Evolutionary conservation across 2,113 vertebrate species (phyloP).

Genomic region (Anser brachyrhynchus): DNA sequence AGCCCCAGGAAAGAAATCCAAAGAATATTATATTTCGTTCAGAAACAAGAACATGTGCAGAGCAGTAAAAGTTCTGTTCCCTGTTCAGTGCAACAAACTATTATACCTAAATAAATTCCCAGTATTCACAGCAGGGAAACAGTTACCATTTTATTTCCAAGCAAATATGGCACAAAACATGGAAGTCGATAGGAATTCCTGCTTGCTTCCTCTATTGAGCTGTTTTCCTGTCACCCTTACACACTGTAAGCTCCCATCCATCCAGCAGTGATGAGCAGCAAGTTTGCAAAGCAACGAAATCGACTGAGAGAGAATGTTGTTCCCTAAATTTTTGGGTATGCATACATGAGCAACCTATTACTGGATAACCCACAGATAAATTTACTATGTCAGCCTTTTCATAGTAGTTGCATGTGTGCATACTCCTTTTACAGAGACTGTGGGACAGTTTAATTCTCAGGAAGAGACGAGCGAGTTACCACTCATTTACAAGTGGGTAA

Average conservation of each 20-base stretch:
- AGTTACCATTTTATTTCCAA: neutral
- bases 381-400: neutral
- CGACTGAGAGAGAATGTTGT: neutral
- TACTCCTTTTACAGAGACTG: neutral
- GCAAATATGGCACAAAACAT: neutral
- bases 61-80: neutral
- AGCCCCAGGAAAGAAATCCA: neutral
- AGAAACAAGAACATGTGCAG: neutral
- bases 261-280: neutral
- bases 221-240: neutral
- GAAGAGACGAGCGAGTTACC: neutral
- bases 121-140: neutral
- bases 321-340: neutral
- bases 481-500: neutral
- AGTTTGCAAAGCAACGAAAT: neutral
- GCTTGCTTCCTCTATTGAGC: neutral
- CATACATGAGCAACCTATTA: neutral
- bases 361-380: neutral
- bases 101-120: neutral
- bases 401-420: neutral
- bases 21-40: neutral
- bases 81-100: neutral
- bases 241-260: neutral
- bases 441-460: neutral
- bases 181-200: neutral